Evolutionary conservation across 2,797 vertebrate genomes (phyloP), one percentile per base, ranked within the genome.

Genomic region (Xenopus petersii): DNA sequence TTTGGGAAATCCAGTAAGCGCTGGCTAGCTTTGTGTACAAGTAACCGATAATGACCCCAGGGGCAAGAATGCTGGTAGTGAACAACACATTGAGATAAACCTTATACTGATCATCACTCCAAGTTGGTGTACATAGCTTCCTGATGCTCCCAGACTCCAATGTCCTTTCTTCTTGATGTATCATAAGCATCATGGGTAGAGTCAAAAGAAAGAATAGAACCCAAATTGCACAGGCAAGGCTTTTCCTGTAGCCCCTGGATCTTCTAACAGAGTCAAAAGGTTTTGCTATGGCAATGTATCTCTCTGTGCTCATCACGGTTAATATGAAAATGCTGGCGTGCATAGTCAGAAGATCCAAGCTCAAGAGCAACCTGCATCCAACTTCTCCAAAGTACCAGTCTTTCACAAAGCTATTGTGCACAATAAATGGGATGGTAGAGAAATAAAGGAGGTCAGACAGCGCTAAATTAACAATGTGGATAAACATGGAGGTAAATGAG

Each of bases 241-340:
- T 85, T 76, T 89, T 83, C 15, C 91, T 86, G 0, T 91, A 92
- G 2, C 90, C 89, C 36, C 84, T 89, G 1, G 92, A 83, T 65
- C 64, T 75, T 49, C 91, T 89, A 21, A 92, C 91, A 8, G 92
- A 85, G 76, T 87, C 89, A 69, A 95, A 87, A 0, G 94, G 94
- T 17, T 84, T 87, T 0, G 91, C 90, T 48, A 95, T 92, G 0
- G 94, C 94, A 0, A 90, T 84, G 81, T 93, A 95, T 15, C 94
- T 89, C 81, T 94, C 93, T 74, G 93, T 84, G 47, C 94, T 94
- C 93, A 95, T 94, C 71, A 91, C 88, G 0, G 92, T 93, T 63
- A 95, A 91, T 21, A 93, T 93, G 81, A 95, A 95, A 85, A 94
- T 94, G 86, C 93, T 93, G 80, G 94, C 93, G 5, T 95, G 94